A percentile compares a stretch with the other conserved stretches of the same genome.
Evolutionary conservation across 2,113 vertebrate genomes (phyloP).

Genomic region (Perccottus glenii): DNA sequence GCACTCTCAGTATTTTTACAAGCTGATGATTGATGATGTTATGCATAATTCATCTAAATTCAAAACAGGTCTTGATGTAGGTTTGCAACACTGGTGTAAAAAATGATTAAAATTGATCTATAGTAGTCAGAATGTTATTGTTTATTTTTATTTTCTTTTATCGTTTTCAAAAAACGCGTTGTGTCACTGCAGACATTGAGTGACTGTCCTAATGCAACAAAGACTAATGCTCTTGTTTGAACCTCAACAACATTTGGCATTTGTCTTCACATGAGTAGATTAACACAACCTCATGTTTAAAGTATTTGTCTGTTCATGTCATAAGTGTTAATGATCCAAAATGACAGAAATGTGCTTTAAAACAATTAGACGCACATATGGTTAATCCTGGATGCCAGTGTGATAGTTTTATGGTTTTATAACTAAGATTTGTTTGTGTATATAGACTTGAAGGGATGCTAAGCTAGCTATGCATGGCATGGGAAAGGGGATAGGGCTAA

Average conservation of each 20-base stretch:
- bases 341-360: background rate
- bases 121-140: no score
- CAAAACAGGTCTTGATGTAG: background rate
- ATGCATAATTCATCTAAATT: background rate
- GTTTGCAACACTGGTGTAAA: background rate
- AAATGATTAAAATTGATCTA: background rate
- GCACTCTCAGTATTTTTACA: conserved; percentile 18
- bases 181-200: no score
- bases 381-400: conserved; percentile 45
- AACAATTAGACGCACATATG: conserved; percentile 14
- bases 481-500: conserved; percentile 72
- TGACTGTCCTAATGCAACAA: no score
- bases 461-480: conserved; percentile 68
- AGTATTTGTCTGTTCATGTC: background rate
- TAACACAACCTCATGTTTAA: conserved; percentile 24
- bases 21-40: background rate
- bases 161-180: no score
- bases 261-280: conserved; percentile 39
- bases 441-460: conserved; percentile 61
- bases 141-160: no score
- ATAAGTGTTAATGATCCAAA: conserved; percentile 11
- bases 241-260: conserved; percentile 39
- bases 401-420: conserved; percentile 51
- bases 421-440: conserved; percentile 47
- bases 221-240: conserved; percentile 25